Conservation (phyloP, 2,797 vertebrate genomes). For the Siniperca obscura region DNA sequence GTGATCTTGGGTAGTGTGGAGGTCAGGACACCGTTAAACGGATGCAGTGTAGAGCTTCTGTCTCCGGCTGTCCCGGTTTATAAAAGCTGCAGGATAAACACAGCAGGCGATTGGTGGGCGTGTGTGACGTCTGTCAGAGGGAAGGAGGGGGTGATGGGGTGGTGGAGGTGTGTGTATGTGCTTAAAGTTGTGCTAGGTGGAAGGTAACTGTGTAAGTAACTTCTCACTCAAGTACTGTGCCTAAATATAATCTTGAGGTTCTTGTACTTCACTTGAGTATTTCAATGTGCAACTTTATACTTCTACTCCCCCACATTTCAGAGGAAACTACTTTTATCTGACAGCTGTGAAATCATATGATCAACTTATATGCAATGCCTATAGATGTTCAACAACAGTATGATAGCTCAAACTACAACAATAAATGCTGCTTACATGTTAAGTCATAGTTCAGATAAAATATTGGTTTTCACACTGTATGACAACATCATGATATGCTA, state of each 20-base stretch:
- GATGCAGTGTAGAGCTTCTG: conserved; percentile 5
- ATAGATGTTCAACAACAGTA: neutral
- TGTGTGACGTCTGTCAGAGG: conserved; percentile 57
- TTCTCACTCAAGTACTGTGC: neutral
- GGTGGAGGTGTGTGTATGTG: conserved; percentile 2
- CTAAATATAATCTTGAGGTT: neutral
- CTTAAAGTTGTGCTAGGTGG: neutral
- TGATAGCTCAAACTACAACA: neutral
- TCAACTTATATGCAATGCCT: neutral
- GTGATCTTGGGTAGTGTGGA: neutral
- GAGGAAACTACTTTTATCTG: neutral
- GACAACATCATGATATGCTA: no score
- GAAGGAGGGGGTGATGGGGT: neutral
- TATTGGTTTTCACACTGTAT: no score
- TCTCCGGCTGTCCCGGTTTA: conserved; percentile 56
- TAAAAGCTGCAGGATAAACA: conserved; percentile 78
- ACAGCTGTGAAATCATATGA: neutral
- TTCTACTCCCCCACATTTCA: neutral
- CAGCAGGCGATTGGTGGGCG: conserved; percentile 71
- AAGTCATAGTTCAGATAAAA: no score
- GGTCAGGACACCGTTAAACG: neutral
- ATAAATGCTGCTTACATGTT: neutral
- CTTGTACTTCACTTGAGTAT: neutral
- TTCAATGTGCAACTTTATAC: neutral
- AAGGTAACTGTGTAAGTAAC: neutral